These are phyloP conservation scores for Cacatua alba DNA, from an alignment of 2,113 vertebrate species.

Conservation along the genomic window DNA sequence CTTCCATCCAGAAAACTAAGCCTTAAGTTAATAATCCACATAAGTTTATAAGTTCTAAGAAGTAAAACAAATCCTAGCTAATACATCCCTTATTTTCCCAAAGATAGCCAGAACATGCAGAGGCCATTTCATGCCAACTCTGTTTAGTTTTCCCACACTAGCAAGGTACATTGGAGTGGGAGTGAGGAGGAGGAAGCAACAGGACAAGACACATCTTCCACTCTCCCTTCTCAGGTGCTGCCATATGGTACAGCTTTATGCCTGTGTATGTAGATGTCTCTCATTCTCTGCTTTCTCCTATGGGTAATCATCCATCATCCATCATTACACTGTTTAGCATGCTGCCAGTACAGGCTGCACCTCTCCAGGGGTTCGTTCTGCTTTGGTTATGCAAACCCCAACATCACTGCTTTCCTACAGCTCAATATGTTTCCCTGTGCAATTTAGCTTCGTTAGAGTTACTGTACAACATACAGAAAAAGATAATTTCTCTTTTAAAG, in stretches of 20 bases:
- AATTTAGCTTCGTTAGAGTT: constrained; percentile 13
- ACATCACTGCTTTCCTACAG: neutral
- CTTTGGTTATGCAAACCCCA: neutral
- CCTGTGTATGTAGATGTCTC: neutral
- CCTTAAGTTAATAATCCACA: neutral
- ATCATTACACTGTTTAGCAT: neutral
- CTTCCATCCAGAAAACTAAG: neutral
- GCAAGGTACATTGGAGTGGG: neutral
- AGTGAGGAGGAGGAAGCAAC: neutral
- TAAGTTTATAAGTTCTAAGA: neutral
- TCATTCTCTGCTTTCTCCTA: neutral
- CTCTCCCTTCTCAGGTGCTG: neutral
- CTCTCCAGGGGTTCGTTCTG: neutral
- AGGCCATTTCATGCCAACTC: neutral
- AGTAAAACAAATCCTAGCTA: neutral
- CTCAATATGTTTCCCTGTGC: neutral
- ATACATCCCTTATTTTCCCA: neutral
- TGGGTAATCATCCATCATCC: neutral
- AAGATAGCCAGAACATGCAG: neutral
- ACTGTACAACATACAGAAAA: neutral
- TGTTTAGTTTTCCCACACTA: neutral
- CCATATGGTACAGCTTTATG: neutral
- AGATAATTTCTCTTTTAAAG: neutral
- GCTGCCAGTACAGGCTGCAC: neutral
- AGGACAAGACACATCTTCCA: neutral